Conservation (phyloP, 2,888 invertebrate genomes). For the Eremobia ochroleuca region DNA sequence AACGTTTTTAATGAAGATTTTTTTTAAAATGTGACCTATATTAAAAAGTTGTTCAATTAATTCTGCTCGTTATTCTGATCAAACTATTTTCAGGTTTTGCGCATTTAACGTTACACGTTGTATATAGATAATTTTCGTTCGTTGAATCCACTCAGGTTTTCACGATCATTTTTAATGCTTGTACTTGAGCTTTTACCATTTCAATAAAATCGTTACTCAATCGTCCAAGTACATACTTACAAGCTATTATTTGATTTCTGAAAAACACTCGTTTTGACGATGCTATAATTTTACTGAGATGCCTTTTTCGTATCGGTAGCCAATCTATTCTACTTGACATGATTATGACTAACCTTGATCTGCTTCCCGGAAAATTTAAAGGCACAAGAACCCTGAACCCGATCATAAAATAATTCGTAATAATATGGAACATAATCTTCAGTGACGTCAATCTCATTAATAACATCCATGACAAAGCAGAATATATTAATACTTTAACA, state of each 20-base stretch:
- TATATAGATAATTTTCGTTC: too few relatives aligned
- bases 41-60: too few relatives aligned
- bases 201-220: not conserved
- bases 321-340: not conserved
- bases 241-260: too few relatives aligned
- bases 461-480: conserved; percentile 47
- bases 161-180: not conserved
- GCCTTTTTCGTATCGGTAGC: not conserved
- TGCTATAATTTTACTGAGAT: not conserved
- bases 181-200: not conserved
- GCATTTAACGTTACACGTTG: too few relatives aligned
- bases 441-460: conserved; percentile 48
- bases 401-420: conserved; percentile 8
- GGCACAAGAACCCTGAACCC: conserved; percentile 4
- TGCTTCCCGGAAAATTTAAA: not conserved
- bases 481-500: conserved; percentile 44
- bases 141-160: not conserved
- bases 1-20: too few relatives aligned
- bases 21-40: too few relatives aligned
- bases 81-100: too few relatives aligned
- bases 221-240: not conserved
- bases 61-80: too few relatives aligned
- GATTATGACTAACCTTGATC: not conserved
- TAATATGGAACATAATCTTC: not conserved
- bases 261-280: not conserved